A percentile compares a stretch with the other conserved stretches of the same genome.
Evolutionary conservation across 1,140 invertebrate genomes (phyloP).

Genomic region (Temnothorax longispinosus): DNA sequence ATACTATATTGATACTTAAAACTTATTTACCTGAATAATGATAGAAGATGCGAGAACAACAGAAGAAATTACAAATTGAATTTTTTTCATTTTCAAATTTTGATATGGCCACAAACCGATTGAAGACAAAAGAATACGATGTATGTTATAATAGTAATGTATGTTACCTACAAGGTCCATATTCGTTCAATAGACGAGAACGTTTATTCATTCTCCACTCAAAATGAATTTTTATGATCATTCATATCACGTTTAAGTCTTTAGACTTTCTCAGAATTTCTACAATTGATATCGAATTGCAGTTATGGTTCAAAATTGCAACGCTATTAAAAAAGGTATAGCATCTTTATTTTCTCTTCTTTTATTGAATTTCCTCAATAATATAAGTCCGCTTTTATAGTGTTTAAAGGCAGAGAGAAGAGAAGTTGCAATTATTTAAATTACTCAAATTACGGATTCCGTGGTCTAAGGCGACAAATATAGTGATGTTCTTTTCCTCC

Average conservation of each 20-base stretch:
- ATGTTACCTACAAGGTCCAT: conserved; percentile 12
- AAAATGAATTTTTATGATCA: background rate
- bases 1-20: background rate
- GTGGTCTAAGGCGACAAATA: background rate
- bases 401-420: background rate
- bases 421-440: conserved; percentile 1
- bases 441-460: conserved; percentile 4
- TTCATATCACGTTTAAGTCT: background rate
- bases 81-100: background rate
- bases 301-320: conserved; percentile 24
- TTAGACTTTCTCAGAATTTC: background rate
- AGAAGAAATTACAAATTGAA: conserved; percentile 27
- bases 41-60: conserved; percentile 4
- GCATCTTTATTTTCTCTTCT: background rate
- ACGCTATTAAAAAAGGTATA: background rate
- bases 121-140: conserved; percentile 25
- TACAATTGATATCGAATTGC: background rate
- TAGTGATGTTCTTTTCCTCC: background rate
- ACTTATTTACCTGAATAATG: conserved; percentile 29
- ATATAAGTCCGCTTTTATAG: background rate
- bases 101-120: conserved; percentile 44
- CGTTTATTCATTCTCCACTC: background rate
- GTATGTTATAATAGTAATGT: conserved; percentile 27
- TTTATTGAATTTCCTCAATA: background rate
- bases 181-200: background rate